Percentiles rank a stretch among this genome's conserved stretches.
Evolutionary conservation across 2,113 vertebrate genomes (phyloP).

Genomic region (Chaetodon auriga): DNA sequence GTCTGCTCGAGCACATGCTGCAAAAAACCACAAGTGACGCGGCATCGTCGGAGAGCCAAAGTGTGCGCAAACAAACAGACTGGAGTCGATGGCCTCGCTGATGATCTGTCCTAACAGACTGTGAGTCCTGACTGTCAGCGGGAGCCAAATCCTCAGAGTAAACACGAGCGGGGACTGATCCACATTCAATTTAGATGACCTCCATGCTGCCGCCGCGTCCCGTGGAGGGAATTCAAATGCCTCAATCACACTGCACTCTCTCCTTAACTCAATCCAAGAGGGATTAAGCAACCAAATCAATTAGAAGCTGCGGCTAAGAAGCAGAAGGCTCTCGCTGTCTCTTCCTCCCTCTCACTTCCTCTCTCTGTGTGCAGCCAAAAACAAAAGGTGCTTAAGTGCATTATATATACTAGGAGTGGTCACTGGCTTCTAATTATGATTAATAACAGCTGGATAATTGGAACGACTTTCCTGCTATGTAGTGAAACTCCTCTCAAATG

Average conservation of each 20-base stretch:
- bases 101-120: constrained; percentile 68
- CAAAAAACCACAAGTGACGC: constrained; percentile 31
- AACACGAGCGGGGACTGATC: constrained; percentile 73
- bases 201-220: constrained; percentile 50
- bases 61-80: constrained; percentile 50
- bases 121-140: constrained; percentile 53
- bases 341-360: constrained; percentile 47
- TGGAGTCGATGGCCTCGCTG: constrained; percentile 48
- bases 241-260: constrained; percentile 73
- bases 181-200: constrained; percentile 79
- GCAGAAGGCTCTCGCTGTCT: constrained; percentile 57
- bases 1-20: not conserved
- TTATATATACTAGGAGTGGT: constrained; percentile 49
- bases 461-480: constrained; percentile 17
- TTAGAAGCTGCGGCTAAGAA: constrained; percentile 76
- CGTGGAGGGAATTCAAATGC: constrained; percentile 70
- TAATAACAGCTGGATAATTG: constrained; percentile 49
- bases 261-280: constrained; percentile 71
- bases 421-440: constrained; percentile 49
- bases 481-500: constrained; percentile 2
- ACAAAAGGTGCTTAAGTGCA: constrained; percentile 59
- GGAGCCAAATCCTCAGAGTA: constrained; percentile 71
- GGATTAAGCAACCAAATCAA: constrained; percentile 84
- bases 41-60: not conserved
- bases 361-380: constrained; percentile 42